Evolutionary conservation across 2,888 invertebrate genomes (phyloP), one percentile per base, ranked within the genome.

Genomic region (Eupithecia vulgata): DNA sequence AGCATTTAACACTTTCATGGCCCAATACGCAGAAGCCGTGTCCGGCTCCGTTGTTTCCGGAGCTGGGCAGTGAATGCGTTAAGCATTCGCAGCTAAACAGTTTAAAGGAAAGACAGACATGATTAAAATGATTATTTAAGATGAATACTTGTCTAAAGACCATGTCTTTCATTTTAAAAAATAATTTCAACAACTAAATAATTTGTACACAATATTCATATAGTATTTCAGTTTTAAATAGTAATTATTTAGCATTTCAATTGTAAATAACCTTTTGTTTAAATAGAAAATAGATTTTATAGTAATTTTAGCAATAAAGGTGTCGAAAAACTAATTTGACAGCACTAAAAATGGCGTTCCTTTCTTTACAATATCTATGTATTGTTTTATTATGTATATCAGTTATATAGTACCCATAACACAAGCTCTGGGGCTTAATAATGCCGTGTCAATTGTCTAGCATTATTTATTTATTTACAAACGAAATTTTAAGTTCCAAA

Each of bases 231-330:
- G 61, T 42, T 65, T 65, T 10, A 52, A 52, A 52, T 21, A 65
- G 13, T n/a, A 37, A 40, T 37, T 75, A 70, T n/a, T 57, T 65
- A 70, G 75, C 72, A 73, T 75, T 72, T 75, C 65, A 61, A n/a
- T 7, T 75, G 70, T 72, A 70, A 48, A 75, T 72, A 68, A 25
- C 42, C 1, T 5, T 64, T 64, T 68, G 68, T 72, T 68, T 66
- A 68, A 70, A 72, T 61, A 0, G 34, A 59, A 10, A 69, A 69
- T 48, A 71, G 71, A 68, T 74, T n/a, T 67, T 37, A 69, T 34
- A 34, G 17, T 66, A 21, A 64, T 68, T 66, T 69, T 45, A 45
- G 40, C 21, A n/a, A 67, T 35, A 67, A 45, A 37, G 64, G 12
- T 70, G 72, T 64, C 30, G 64, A 67, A 64, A 72, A 62, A 69